These are phyloP conservation scores for Leguminivora glycinivorella DNA, from an alignment of 1,140 invertebrate species.

Conservation along the genomic window DNA sequence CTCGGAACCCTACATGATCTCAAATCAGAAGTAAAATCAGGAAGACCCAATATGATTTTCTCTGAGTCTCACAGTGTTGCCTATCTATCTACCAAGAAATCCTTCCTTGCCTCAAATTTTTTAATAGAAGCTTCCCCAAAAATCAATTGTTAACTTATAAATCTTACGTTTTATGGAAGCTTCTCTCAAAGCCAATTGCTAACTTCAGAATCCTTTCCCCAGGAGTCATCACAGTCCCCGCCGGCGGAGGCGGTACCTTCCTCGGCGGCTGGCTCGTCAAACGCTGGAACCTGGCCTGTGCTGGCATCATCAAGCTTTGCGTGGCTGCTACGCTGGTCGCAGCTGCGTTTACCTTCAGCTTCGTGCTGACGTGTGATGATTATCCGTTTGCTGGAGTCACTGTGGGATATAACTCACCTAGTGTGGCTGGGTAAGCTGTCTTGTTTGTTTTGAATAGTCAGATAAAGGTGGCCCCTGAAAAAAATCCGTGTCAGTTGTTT, in stretches of 20 bases:
- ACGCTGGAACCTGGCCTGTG: conserved; percentile 84
- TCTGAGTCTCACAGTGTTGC: too few relatives aligned
- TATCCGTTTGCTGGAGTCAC: conserved; percentile 87
- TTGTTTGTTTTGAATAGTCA: too few relatives aligned
- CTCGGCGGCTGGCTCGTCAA: conserved; percentile 90
- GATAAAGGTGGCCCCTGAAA: too few relatives aligned
- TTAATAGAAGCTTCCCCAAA: too few relatives aligned
- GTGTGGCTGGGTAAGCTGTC: conserved; percentile 67
- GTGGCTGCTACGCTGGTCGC: conserved; percentile 81
- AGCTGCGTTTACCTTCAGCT: conserved; percentile 82
- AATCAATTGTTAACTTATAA: too few relatives aligned
- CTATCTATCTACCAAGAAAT: too few relatives aligned
- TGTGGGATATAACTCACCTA: conserved; percentile 77
- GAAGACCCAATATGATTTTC: too few relatives aligned
- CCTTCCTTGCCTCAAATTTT: too few relatives aligned
- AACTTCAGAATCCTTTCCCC: conserved; percentile 32
- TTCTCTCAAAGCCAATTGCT: neutral
- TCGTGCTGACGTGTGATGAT: conserved; percentile 88
- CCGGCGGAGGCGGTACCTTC: conserved; percentile 88
- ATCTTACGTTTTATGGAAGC: too few relatives aligned
- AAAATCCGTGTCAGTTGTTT: too few relatives aligned
- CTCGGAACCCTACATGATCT: too few relatives aligned
- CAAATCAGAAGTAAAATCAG: too few relatives aligned
- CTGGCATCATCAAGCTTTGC: conserved; percentile 88
- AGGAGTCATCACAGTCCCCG: conserved; percentile 86